Conservation (phyloP, 1,140 invertebrate species). For the Lucilia sericata region DNA sequence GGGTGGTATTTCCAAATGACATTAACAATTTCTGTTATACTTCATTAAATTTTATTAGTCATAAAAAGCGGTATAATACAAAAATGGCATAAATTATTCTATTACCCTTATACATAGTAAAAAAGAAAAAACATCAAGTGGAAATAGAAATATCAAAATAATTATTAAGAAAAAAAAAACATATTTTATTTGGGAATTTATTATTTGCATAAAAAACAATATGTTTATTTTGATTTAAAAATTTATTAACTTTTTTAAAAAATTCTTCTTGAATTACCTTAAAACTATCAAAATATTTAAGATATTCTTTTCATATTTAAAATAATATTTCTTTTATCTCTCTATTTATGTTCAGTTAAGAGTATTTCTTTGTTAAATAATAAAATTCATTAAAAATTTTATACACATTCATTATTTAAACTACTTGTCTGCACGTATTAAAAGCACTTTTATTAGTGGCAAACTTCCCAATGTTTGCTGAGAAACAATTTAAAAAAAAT, state of each 20-base stretch:
- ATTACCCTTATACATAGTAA: background rate
- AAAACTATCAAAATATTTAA: background rate
- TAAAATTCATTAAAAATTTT: conserved; percentile 23
- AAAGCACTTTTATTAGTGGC: background rate
- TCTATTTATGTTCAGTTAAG: too few species aligned
- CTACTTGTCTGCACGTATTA: conserved; percentile 19
- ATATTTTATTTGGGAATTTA: background rate
- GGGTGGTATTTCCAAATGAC: background rate
- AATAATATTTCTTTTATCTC: background rate
- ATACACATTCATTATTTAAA: conserved; percentile 25
- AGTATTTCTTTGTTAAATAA: background rate
- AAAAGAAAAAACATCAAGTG: background rate
- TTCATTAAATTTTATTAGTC: conserved; percentile 30
- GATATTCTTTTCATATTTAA: background rate
- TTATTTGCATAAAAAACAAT: background rate
- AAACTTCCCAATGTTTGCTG: background rate
- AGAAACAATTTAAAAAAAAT: background rate
- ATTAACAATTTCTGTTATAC: conserved; percentile 2
- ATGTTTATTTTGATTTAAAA: background rate
- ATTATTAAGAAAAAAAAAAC: background rate
- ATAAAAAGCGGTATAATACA: background rate
- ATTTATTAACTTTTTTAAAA: background rate
- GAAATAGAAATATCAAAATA: background rate
- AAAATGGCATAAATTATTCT: conserved; percentile 2
- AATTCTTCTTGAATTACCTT: background rate